Evolutionary conservation across 2,888 invertebrate genomes (phyloP).

Genomic region (Tetheella fluctuosa): DNA sequence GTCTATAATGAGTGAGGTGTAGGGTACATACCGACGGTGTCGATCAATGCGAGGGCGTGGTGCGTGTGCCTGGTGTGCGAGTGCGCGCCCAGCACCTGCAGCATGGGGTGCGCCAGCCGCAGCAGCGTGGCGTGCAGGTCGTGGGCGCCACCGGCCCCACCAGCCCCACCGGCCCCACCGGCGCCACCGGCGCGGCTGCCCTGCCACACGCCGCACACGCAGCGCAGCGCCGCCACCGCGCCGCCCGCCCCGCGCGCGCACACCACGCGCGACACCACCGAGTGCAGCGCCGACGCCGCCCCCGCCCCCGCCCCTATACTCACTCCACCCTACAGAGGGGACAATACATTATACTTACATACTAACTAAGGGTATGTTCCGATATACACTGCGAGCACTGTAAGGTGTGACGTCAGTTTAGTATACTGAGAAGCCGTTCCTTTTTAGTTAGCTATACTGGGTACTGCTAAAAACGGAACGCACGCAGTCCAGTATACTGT

Average conservation of each 20-base stretch:
- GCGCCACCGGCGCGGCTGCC: conserved; percentile 84
- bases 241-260: conserved; percentile 62
- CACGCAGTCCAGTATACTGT: too few relatives aligned
- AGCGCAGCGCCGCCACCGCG: conserved; percentile 57
- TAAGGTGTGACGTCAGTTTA: too few relatives aligned
- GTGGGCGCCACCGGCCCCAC: conserved; percentile 55
- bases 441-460: too few relatives aligned
- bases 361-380: too few relatives aligned
- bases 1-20: too few relatives aligned
- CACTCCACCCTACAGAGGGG: conserved; percentile 62
- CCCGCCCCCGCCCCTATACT: conserved; percentile 70
- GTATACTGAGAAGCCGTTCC: too few relatives aligned
- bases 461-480: too few relatives aligned
- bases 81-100: conserved; percentile 86
- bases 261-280: conserved; percentile 68
- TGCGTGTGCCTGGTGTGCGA: conserved; percentile 71
- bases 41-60: conserved; percentile 88
- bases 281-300: conserved; percentile 64
- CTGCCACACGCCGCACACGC: conserved; percentile 87
- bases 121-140: conserved; percentile 64
- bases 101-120: conserved; percentile 88
- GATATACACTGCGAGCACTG: too few relatives aligned
- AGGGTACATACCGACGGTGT: conserved; percentile 65
- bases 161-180: conserved; percentile 38
- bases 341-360: too few relatives aligned